Conservation (phyloP, 2,113 vertebrate species). For the Sterna hirundo region DNA sequence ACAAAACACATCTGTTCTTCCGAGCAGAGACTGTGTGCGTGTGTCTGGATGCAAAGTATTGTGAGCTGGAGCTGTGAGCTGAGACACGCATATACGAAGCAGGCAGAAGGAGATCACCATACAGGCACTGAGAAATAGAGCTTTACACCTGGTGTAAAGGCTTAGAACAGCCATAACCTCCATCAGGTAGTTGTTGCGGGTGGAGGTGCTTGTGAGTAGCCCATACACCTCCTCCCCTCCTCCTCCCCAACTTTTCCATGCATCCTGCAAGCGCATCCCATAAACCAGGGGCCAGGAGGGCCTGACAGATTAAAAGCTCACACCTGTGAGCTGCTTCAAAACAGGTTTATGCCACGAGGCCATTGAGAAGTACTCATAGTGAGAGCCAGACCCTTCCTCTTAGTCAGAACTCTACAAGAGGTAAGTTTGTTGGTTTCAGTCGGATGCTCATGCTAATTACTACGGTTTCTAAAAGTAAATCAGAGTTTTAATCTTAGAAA, state of each 20-base stretch:
- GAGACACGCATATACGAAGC: not conserved
- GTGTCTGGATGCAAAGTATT: not conserved
- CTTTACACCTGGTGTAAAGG: not conserved
- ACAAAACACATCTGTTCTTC: not conserved
- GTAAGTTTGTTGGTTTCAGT: not conserved
- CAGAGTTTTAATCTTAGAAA: conserved; percentile 34
- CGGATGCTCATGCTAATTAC: not conserved
- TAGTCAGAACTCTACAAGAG: not conserved
- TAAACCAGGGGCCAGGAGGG: not conserved
- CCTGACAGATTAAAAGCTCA: not conserved
- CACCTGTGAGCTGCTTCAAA: not conserved
- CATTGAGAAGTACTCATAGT: not conserved
- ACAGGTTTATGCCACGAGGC: not conserved
- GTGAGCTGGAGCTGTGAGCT: not conserved
- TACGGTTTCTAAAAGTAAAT: conserved; percentile 31
- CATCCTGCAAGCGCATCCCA: rapidly evolving
- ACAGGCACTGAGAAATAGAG: not conserved
- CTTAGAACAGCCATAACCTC: not conserved
- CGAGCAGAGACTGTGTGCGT: not conserved
- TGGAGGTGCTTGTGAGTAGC: not conserved
- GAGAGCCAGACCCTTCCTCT: conserved; percentile 5
- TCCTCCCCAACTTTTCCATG: not conserved
- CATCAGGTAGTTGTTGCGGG: rapidly evolving
- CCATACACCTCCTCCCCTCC: not conserved
- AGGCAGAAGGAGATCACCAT: not conserved